Evolutionary conservation across 2,888 invertebrate genomes (phyloP).

Genomic region (Epirrhoe tristata): DNA sequence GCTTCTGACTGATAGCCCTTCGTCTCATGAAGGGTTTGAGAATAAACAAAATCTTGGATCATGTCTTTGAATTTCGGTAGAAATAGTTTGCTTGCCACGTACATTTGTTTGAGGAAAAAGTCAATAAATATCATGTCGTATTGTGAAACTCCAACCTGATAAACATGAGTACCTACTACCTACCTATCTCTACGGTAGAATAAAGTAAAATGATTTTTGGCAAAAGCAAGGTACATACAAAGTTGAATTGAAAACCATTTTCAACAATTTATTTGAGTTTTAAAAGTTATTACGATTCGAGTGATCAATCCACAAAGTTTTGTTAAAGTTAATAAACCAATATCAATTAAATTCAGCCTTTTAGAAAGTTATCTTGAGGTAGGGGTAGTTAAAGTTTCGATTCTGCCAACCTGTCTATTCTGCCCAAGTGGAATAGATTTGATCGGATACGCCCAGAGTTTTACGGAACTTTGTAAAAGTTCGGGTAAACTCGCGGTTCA

Average conservation of each 20-base stretch:
- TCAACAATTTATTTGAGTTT: slow-evolving; percentile 18
- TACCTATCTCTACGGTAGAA: not conserved
- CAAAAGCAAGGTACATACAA: not conserved
- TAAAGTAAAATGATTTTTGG: not conserved
- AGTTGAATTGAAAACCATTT: slow-evolving; percentile 21
- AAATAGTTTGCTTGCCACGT: too few species aligned
- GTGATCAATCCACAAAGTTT: slow-evolving; percentile 28
- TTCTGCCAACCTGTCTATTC: slow-evolving; percentile 68
- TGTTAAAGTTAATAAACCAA: slow-evolving; percentile 31
- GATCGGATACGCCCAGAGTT: slow-evolving; percentile 71
- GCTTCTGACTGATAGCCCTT: slow-evolving; percentile 8
- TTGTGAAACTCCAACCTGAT: too few species aligned
- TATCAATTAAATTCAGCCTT: slow-evolving; percentile 58
- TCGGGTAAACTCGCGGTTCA: slow-evolving; percentile 67
- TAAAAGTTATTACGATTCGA: slow-evolving; percentile 12
- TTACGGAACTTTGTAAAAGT: slow-evolving; percentile 66
- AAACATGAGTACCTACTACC: too few species aligned
- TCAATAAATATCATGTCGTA: too few species aligned
- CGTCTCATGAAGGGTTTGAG: not conserved
- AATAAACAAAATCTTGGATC: not conserved
- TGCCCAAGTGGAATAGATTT: slow-evolving; percentile 75
- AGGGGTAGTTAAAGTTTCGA: slow-evolving; percentile 64
- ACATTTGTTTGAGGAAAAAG: too few species aligned
- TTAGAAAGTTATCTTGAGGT: slow-evolving; percentile 53
- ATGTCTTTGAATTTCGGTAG: not conserved